Percentiles rank a stretch among this genome's conserved stretches.
Evolutionary conservation across 2,888 invertebrate species (phyloP).

Genomic region (Aspidapion aeneum): DNA sequence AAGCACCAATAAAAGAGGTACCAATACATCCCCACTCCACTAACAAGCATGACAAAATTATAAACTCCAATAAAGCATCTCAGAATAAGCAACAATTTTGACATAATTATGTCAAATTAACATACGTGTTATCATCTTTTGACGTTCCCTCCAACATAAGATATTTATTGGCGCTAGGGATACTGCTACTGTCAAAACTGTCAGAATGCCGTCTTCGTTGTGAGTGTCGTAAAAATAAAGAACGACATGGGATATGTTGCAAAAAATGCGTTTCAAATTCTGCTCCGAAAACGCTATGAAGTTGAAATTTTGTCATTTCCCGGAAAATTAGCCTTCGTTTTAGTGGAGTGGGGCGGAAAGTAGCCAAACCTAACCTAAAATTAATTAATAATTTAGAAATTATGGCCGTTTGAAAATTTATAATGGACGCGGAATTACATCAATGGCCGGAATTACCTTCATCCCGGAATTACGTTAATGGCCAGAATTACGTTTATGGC

Average conservation of each 20-base stretch:
- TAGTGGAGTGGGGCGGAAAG: background rate
- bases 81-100: too few species aligned
- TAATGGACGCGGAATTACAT: too few species aligned
- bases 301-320: conserved; percentile 19
- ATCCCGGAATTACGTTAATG: too few species aligned
- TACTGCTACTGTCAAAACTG: background rate
- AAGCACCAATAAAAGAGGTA: too few species aligned
- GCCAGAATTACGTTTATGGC: too few species aligned
- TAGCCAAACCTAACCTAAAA: background rate
- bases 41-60: too few species aligned
- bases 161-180: background rate
- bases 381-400: background rate
- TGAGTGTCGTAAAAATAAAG: conserved; percentile 19
- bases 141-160: background rate
- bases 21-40: too few species aligned
- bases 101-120: too few species aligned
- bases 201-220: background rate
- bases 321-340: conserved; percentile 21
- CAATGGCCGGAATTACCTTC: background rate
- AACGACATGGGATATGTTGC: conserved; percentile 18
- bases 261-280: conserved; percentile 13
- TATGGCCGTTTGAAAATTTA: too few species aligned
- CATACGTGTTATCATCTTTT: conserved; percentile 5
- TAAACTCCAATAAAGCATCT: too few species aligned
- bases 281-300: conserved; percentile 16